phyloP scores from a whole-genome alignment of 2,888 invertebrate genomes.

The Rotaria sp. region DNA sequence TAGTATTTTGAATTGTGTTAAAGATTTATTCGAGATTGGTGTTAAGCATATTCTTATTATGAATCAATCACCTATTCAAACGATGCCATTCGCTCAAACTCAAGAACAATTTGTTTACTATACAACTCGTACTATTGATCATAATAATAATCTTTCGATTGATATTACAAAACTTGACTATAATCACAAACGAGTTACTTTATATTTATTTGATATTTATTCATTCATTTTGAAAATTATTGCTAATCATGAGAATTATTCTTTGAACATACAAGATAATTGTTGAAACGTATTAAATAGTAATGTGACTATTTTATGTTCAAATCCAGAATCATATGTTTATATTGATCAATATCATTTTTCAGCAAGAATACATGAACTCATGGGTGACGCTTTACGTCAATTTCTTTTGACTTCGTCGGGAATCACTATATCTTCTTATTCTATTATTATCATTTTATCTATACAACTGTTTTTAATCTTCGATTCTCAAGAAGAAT shows the following conservation, averaged over 20 bases:
- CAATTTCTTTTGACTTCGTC: background rate
- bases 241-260: background rate
- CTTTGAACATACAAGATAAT: background rate
- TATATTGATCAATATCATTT: constrained; percentile 6
- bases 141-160: background rate
- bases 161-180: background rate
- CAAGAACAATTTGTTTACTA: background rate
- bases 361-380: background rate
- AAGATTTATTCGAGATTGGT: background rate
- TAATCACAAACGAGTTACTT: background rate
- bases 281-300: background rate
- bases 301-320: background rate
- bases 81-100: background rate
- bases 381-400: background rate
- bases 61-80: background rate
- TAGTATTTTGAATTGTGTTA: background rate
- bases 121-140: background rate
- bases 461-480: too few species aligned
- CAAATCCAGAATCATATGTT: background rate
- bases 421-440: too few species aligned
- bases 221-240: background rate
- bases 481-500: too few species aligned
- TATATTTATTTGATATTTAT: background rate
- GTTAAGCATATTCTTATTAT: background rate
- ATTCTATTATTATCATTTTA: too few species aligned